Evolutionary conservation across 2,113 vertebrate species (phyloP).

Genomic region (Callocephalon fimbriatum): DNA sequence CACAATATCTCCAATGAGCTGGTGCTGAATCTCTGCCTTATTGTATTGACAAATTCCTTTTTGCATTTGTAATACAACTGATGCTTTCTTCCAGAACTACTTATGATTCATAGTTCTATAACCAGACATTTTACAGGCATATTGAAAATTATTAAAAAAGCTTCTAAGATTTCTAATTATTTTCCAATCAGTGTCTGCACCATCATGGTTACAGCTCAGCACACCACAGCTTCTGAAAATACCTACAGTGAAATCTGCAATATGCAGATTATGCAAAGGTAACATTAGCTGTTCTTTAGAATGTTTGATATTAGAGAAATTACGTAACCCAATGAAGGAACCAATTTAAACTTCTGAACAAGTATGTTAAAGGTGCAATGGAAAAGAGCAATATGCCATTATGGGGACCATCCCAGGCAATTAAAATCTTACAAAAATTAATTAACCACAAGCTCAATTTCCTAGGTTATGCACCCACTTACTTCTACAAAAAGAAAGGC

Average conservation of each 20-base stretch:
- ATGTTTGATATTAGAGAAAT: neutral
- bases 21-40: neutral
- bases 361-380: neutral
- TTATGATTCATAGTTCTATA: neutral
- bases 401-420: neutral
- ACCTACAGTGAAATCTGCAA: neutral
- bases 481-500: neutral
- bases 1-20: neutral
- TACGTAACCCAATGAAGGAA: neutral
- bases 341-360: neutral
- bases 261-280: neutral
- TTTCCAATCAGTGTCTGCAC: neutral
- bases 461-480: neutral
- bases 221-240: neutral
- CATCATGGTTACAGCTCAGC: neutral
- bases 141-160: neutral
- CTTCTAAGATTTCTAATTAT: neutral
- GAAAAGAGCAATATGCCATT: neutral
- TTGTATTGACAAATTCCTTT: neutral
- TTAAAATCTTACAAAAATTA: neutral
- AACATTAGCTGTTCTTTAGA: neutral
- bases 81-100: neutral
- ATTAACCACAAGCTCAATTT: neutral
- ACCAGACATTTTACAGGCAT: neutral
- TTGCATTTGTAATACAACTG: neutral